Conservation (phyloP, 2,797 vertebrate species). For the Crypturellus tataupa region DNA sequence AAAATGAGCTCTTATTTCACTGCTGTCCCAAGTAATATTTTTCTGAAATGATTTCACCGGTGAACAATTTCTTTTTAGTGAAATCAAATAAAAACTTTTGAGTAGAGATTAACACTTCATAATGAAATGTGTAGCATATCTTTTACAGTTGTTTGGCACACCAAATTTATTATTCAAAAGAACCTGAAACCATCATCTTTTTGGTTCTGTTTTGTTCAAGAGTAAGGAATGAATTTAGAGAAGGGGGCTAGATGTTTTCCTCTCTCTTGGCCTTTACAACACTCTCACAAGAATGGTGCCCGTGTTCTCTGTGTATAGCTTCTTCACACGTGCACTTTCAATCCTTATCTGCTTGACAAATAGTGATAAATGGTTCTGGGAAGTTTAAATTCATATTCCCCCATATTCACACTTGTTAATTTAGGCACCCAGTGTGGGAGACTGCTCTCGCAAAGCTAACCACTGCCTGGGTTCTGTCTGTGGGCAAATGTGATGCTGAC, state of each 20-base stretch:
- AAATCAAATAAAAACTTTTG: background rate
- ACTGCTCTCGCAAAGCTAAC: background rate
- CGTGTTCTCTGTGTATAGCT: background rate
- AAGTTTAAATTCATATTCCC: background rate
- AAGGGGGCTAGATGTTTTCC: background rate
- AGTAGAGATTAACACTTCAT: background rate
- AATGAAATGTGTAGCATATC: background rate
- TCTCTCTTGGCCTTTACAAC: background rate
- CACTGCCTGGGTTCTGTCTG: constrained; percentile 4
- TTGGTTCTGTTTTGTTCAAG: background rate
- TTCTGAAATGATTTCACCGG: background rate
- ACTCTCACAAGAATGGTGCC: background rate
- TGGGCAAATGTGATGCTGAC: background rate
- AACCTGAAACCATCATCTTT: background rate
- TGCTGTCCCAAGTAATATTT: background rate
- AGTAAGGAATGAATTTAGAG: background rate
- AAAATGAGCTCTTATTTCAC: background rate
- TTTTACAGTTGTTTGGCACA: background rate
- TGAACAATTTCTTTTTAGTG: background rate
- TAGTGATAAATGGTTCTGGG: background rate
- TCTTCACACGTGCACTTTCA: background rate
- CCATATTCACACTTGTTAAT: background rate
- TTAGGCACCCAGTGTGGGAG: constrained; percentile 15
- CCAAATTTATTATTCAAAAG: background rate
- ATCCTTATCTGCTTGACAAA: constrained; percentile 15